Percentiles rank a stretch among this genome's conserved stretches.
Evolutionary conservation across 2,113 vertebrate genomes (phyloP).

Genomic region (Cyanistes caeruleus): DNA sequence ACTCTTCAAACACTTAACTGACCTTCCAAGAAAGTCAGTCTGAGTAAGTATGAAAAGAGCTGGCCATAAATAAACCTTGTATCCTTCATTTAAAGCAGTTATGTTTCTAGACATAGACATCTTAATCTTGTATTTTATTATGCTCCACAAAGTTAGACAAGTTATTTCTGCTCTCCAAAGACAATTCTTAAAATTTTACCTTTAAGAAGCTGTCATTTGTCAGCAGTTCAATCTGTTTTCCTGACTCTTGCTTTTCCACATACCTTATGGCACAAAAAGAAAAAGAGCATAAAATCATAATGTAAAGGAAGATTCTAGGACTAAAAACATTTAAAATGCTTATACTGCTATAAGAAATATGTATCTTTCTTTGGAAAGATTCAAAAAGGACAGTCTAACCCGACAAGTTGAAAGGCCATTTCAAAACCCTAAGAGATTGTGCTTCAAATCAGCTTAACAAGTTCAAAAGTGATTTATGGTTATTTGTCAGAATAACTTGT

Average conservation of each 20-base stretch:
- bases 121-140: not conserved
- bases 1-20: not conserved
- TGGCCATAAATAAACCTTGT: not conserved
- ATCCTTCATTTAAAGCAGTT: not conserved
- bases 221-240: slow-evolving; percentile 82
- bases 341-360: not conserved
- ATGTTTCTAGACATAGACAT: not conserved
- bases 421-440: not conserved
- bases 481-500: not conserved
- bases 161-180: not conserved
- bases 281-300: not conserved
- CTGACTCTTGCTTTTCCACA: slow-evolving; percentile 83
- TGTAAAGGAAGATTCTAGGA: not conserved
- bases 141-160: not conserved
- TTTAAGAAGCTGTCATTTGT: slow-evolving; percentile 84
- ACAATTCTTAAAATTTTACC: slow-evolving; percentile 71
- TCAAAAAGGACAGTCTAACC: not conserved
- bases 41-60: not conserved
- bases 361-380: not conserved
- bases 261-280: slow-evolving; percentile 76
- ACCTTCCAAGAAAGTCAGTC: not conserved
- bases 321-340: not conserved
- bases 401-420: not conserved
- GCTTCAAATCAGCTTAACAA: not conserved
- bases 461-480: not conserved